These are phyloP conservation scores for Oreochromis niloticus DNA, from an alignment of 2,113 vertebrate species.

Conservation along the genomic window DNA sequence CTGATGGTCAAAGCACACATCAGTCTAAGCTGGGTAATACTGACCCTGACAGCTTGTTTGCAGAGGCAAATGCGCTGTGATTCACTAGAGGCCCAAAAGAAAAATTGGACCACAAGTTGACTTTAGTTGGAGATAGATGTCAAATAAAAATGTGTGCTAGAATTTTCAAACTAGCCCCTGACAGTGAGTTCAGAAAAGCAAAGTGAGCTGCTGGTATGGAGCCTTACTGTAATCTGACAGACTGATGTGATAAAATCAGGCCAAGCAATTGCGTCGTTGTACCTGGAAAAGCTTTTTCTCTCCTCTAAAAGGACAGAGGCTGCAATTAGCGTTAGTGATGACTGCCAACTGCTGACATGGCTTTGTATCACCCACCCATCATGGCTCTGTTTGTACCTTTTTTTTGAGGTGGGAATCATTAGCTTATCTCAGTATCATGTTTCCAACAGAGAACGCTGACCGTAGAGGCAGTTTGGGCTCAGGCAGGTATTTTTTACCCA, in stretches of 20 bases:
- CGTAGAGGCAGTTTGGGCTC: background rate
- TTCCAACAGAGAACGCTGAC: conserved; percentile 8
- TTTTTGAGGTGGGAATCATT: background rate
- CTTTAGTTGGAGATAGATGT: background rate
- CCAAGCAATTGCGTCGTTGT: conserved; percentile 42
- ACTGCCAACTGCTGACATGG: conserved; percentile 50
- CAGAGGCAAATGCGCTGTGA: conserved; percentile 2
- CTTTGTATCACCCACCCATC: conserved; percentile 13
- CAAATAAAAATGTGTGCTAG: background rate
- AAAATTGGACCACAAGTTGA: background rate
- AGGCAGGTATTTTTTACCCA: background rate
- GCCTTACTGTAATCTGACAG: conserved; percentile 30
- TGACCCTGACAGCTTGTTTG: conserved; percentile 4
- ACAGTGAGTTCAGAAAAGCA: background rate
- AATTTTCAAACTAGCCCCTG: background rate
- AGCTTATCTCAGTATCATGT: conserved; percentile 15
- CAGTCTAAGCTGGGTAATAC: background rate
- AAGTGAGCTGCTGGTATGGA: background rate
- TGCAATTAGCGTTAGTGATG: conserved; percentile 44
- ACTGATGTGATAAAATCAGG: conserved; percentile 33
- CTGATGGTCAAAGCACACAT: background rate
- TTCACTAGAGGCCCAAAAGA: background rate
- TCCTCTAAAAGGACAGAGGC: conserved; percentile 42
- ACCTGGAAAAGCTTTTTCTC: conserved; percentile 24
- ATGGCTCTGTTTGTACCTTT: background rate